A percentile compares a stretch with the other conserved stretches of the same genome.
These are phyloP conservation scores for Iguana delicatissima DNA, from an alignment of 2,797 vertebrate species.

Conservation along the genomic window DNA sequence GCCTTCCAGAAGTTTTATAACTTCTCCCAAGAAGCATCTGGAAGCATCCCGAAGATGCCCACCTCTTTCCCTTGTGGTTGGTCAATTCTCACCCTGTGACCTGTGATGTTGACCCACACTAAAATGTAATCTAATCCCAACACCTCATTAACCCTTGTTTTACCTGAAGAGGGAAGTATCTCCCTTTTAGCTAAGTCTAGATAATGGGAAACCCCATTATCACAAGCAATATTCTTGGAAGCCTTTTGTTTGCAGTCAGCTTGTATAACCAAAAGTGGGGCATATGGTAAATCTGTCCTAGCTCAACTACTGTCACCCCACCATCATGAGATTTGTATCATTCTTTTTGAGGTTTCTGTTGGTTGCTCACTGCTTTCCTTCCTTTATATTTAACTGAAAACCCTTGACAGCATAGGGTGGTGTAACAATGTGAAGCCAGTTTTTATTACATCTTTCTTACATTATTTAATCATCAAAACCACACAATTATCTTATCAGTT, in stretches of 20 bases:
- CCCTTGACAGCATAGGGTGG: not conserved
- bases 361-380: not conserved
- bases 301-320: not conserved
- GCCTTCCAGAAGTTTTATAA: too few species aligned
- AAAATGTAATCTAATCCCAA: too few species aligned
- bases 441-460: not conserved
- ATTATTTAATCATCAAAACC: not conserved
- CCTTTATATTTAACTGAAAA: not conserved
- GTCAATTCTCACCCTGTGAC: too few species aligned
- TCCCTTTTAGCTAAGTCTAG: too few species aligned
- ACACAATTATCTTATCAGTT: not conserved
- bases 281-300: not conserved
- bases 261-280: not conserved
- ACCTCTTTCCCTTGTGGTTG: too few species aligned
- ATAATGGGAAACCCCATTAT: too few species aligned
- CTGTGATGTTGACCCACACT: too few species aligned
- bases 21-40: too few species aligned
- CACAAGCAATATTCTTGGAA: not conserved
- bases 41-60: too few species aligned
- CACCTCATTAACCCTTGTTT: too few species aligned
- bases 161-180: too few species aligned
- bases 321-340: not conserved
- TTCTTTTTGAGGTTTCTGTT: not conserved
- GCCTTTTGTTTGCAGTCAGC: not conserved
- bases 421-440: not conserved